Percentiles rank a stretch among this genome's conserved stretches.
These are phyloP conservation scores for Nymphalis polychloros DNA, from an alignment of 2,888 invertebrate species.

Conservation along the genomic window DNA sequence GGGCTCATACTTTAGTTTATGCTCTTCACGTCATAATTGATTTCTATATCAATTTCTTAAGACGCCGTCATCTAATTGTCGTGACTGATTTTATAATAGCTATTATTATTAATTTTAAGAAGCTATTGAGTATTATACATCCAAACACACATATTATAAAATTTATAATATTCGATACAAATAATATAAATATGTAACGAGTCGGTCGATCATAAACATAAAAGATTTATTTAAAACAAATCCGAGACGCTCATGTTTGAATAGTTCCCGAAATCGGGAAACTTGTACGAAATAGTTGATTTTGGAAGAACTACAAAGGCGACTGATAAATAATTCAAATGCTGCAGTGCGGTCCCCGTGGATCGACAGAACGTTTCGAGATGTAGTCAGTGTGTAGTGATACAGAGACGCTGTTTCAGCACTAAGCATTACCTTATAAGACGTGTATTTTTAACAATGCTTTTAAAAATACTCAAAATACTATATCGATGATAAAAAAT, in stretches of 20 bases:
- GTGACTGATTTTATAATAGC: no score
- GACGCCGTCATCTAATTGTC: no score
- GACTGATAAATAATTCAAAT: slow-evolving; percentile 76
- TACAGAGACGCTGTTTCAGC: slow-evolving; percentile 13
- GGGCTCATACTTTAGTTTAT: no score
- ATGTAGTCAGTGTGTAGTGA: slow-evolving; percentile 32
- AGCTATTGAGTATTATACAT: no score
- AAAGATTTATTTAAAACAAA: slow-evolving; percentile 19
- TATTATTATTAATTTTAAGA: no score
- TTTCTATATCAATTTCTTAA: no score
- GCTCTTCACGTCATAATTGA: no score
- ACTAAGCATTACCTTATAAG: slow-evolving; percentile 4
- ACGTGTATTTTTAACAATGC: not conserved
- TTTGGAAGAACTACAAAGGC: slow-evolving; percentile 66
- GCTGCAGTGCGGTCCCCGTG: slow-evolving; percentile 72
- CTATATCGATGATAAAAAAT: no score
- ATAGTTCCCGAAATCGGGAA: slow-evolving; percentile 38
- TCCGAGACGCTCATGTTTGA: slow-evolving; percentile 19
- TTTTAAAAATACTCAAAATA: not conserved
- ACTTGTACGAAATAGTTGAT: slow-evolving; percentile 43
- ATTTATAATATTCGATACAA: not conserved
- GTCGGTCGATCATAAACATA: not conserved
- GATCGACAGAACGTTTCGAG: slow-evolving; percentile 61
- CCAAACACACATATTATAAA: no score
- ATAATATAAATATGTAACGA: no score